phyloP scores from a whole-genome alignment of 2,113 vertebrate genomes.

The Myrmophylax atrothorax region DNA sequence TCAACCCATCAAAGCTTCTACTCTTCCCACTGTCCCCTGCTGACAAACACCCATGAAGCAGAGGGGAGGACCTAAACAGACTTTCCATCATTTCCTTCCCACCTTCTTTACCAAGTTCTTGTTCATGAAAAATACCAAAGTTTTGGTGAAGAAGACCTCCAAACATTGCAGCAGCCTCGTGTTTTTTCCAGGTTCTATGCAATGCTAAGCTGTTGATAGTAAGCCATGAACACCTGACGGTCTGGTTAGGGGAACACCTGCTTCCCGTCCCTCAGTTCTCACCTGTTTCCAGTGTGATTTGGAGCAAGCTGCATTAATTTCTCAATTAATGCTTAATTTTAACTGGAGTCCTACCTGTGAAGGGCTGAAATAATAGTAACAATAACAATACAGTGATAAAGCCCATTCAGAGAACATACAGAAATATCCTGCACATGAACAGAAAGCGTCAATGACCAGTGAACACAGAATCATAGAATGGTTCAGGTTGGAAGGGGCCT shows the following conservation, averaged over 20 bases:
- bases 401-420: fast-evolving
- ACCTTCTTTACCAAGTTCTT: background rate
- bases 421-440: background rate
- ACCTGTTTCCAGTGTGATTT: background rate
- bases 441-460: background rate
- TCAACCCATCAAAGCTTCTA: background rate
- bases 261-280: background rate
- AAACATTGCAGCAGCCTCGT: background rate
- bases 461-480: background rate
- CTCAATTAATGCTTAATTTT: background rate
- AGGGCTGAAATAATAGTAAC: background rate
- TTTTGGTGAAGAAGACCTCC: background rate
- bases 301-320: background rate
- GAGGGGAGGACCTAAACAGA: background rate
- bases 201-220: background rate
- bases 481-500: background rate
- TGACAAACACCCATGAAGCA: background rate
- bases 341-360: background rate
- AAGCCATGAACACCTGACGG: background rate
- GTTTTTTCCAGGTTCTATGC: background rate
- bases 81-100: background rate
- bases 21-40: background rate
- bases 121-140: background rate
- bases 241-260: background rate
- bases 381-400: background rate